Evolutionary conservation across 2,888 invertebrate genomes (phyloP).

Genomic region (Lapara coniferarum): DNA sequence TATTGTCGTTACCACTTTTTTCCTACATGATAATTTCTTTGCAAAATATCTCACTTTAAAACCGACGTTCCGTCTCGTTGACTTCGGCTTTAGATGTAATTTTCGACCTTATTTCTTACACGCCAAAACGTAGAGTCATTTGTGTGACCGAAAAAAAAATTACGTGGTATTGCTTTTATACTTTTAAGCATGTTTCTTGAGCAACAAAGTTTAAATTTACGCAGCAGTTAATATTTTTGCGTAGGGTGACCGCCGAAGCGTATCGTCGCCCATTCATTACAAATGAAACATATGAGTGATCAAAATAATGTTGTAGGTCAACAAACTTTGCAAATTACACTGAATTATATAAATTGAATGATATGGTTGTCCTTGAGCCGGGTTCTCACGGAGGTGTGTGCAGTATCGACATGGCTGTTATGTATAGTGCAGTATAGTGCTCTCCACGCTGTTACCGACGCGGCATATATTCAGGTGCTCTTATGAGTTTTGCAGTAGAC

Average conservation of each 20-base stretch:
- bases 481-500: constrained; percentile 8
- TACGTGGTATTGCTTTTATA: background rate
- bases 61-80: constrained; percentile 45
- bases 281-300: constrained; percentile 61
- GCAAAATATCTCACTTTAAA: constrained; percentile 53
- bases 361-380: constrained; percentile 8
- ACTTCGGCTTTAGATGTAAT: constrained; percentile 25
- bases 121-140: constrained; percentile 30
- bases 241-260: constrained; percentile 66
- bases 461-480: background rate
- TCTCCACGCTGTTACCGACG: background rate
- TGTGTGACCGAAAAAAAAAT: background rate
- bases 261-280: constrained; percentile 58
- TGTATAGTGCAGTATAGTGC: background rate
- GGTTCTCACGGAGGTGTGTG: constrained; percentile 17
- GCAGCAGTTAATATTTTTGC: constrained; percentile 35
- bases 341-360: constrained; percentile 17
- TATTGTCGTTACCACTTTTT: constrained; percentile 40
- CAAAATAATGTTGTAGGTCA: constrained; percentile 53
- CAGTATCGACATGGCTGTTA: background rate
- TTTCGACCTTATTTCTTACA: constrained; percentile 22
- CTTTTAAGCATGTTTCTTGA: constrained; percentile 28
- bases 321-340: constrained; percentile 41
- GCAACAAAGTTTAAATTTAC: constrained; percentile 31
- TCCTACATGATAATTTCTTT: constrained; percentile 43